Conservation (phyloP, 2,797 vertebrate genomes). For the Melanotaenia trifasciata region DNA sequence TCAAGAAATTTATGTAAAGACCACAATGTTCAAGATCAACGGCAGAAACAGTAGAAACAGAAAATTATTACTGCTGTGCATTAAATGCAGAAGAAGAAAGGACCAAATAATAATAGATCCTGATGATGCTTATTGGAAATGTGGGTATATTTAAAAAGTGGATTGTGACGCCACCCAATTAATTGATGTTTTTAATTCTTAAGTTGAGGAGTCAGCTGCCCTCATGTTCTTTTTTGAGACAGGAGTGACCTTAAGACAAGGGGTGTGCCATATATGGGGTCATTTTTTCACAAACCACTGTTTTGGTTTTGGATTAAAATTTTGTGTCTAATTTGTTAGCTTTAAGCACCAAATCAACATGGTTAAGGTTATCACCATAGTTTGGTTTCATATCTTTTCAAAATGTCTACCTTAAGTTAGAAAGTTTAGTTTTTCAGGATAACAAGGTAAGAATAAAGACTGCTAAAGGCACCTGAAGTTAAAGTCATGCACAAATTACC, state of each 20-base stretch:
- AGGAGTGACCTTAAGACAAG: neutral
- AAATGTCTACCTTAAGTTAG: neutral
- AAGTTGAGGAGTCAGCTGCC: neutral
- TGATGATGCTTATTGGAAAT: neutral
- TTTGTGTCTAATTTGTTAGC: neutral
- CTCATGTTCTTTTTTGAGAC: neutral
- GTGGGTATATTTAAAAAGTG: neutral
- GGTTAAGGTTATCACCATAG: neutral
- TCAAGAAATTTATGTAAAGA: constrained; percentile 24
- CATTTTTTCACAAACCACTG: neutral
- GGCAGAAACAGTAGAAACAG: neutral
- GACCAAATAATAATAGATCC: neutral
- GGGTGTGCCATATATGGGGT: neutral
- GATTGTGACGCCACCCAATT: neutral
- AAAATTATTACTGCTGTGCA: neutral
- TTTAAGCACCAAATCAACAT: neutral
- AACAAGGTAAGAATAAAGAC: neutral
- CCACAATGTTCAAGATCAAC: neutral
- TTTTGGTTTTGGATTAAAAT: neutral
- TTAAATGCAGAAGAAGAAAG: neutral
- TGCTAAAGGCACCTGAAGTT: neutral
- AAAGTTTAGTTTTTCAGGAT: neutral
- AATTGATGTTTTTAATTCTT: neutral
- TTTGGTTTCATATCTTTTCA: neutral
- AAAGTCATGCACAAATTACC: neutral